Percentiles rank a stretch among this genome's conserved stretches.
phyloP scores from a whole-genome alignment of 2,888 invertebrate species.

The Ophonus ardosiacus region DNA sequence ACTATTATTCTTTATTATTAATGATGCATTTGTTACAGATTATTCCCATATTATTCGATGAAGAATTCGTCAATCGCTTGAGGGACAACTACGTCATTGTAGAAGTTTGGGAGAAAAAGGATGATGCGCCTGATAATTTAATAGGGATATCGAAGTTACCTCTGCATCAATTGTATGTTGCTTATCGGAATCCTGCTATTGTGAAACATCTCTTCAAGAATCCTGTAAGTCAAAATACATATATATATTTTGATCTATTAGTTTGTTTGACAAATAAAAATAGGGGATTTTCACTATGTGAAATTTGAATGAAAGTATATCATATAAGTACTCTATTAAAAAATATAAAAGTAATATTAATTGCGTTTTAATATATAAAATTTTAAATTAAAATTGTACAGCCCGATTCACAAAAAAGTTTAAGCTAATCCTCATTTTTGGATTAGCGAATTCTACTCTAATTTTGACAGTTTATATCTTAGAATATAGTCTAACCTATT shows the following conservation, averaged over 20 bases:
- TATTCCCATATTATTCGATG: conserved; percentile 78
- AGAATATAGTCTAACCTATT: too few species aligned
- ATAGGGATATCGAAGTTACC: conserved; percentile 78
- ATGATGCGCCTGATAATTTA: conserved; percentile 72
- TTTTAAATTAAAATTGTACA: too few species aligned
- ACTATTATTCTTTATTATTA: not conserved
- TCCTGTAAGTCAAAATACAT: conserved; percentile 74
- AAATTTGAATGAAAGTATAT: too few species aligned
- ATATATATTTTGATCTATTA: not conserved
- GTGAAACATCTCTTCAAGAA: conserved; percentile 77
- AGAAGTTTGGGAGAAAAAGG: conserved; percentile 77
- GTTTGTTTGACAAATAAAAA: too few species aligned
- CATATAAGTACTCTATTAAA: too few species aligned
- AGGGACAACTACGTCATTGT: conserved; percentile 78
- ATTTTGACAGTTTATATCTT: too few species aligned
- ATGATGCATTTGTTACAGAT: conserved; percentile 72
- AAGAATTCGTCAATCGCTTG: conserved; percentile 77
- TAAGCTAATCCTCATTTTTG: too few species aligned
- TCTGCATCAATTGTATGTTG: conserved; percentile 80
- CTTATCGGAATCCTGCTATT: conserved; percentile 79
- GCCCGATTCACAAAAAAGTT: too few species aligned
- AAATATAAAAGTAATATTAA: too few species aligned
- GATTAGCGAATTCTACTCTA: too few species aligned
- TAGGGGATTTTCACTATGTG: too few species aligned
- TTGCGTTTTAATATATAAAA: too few species aligned